A percentile compares a stretch with the other conserved stretches of the same genome.
Conservation (phyloP, 2,113 vertebrate species). For the Daubentonia madagascariensis region DNA sequence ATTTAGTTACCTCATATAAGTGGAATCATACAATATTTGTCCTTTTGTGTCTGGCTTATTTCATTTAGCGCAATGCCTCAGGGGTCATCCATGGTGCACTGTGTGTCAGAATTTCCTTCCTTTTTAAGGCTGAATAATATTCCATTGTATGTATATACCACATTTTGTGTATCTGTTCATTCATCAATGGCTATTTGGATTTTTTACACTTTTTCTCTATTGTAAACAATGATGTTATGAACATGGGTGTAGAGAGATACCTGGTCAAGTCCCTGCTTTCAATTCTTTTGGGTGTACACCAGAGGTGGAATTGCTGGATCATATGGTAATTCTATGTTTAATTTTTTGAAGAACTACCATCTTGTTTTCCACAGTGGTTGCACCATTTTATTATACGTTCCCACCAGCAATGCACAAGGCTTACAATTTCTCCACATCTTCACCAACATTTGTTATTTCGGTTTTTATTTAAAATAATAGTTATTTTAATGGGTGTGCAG, state of each 20-base stretch:
- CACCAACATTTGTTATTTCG: not conserved
- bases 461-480: not conserved
- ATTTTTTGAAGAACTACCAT: not conserved
- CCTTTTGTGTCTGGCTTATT: not conserved
- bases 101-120: not conserved
- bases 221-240: not conserved
- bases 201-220: not conserved
- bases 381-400: not conserved
- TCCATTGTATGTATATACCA: not conserved
- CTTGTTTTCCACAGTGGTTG: not conserved
- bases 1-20: not conserved
- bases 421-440: not conserved
- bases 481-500: not conserved
- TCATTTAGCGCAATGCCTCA: not conserved
- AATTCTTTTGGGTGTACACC: not conserved
- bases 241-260: not conserved
- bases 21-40: not conserved
- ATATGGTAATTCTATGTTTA: not conserved
- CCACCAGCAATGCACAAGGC: not conserved
- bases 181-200: not conserved
- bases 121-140: not conserved
- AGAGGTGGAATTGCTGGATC: too few relatives aligned
- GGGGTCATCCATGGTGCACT: not conserved
- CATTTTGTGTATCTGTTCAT: not conserved
- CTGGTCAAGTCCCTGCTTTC: not conserved